These are phyloP conservation scores for Urocolius indicus DNA, from an alignment of 2,113 vertebrate species.

Conservation along the genomic window DNA sequence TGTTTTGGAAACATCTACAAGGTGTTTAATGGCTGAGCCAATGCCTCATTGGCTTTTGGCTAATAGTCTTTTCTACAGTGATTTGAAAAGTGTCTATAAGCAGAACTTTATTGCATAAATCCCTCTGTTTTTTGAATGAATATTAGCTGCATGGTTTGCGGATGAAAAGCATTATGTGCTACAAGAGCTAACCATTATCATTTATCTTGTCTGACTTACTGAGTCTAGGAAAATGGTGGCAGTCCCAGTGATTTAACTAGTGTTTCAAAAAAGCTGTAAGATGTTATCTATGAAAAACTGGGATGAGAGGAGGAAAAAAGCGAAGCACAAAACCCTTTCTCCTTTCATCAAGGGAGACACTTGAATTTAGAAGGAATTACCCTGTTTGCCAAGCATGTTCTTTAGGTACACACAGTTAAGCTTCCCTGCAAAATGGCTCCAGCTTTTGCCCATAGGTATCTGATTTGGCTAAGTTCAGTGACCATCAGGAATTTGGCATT, in stretches of 20 bases:
- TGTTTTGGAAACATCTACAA: constrained; percentile 13
- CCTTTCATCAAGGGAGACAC: neutral
- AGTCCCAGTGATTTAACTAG: neutral
- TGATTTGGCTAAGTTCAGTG: neutral
- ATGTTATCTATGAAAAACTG: neutral
- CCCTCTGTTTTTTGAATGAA: neutral
- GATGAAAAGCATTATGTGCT: constrained; percentile 31
- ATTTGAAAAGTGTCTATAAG: constrained; percentile 19
- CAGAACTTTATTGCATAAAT: constrained; percentile 36
- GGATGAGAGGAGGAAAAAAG: neutral
- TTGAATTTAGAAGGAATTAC: neutral
- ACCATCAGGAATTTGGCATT: neutral
- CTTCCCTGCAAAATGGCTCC: neutral
- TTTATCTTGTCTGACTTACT: constrained; percentile 42
- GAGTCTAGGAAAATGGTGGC: neutral
- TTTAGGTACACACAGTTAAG: neutral
- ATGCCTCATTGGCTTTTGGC: constrained; percentile 37
- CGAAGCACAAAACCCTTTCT: neutral
- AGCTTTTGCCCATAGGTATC: neutral
- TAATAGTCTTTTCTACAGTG: neutral
- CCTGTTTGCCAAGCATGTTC: neutral
- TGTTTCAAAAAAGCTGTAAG: neutral
- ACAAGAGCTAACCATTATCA: neutral
- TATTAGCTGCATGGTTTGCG: neutral
- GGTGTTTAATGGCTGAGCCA: constrained; percentile 9